Percentiles rank a stretch among this genome's conserved stretches.
Conservation (phyloP, 2,113 vertebrate genomes). For the Plestiodon gilberti region DNA sequence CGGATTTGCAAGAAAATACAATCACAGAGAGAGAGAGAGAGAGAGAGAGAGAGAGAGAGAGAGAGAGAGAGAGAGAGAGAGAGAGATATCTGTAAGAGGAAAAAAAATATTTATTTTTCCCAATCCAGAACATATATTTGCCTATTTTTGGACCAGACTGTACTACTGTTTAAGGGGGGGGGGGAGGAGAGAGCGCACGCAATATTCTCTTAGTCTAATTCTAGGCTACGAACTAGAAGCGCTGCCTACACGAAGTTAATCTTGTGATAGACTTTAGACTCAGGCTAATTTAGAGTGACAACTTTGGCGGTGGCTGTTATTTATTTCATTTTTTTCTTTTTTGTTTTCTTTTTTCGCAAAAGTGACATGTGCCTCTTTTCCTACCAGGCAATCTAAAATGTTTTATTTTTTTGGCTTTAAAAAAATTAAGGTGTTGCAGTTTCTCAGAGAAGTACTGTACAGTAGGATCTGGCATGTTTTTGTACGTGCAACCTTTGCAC, state of each 20-base stretch:
- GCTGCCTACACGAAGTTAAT: neutral
- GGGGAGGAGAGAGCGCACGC: neutral
- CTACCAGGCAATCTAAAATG: neutral
- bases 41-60: neutral
- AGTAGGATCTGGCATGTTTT: too few species aligned
- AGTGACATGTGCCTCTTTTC: neutral
- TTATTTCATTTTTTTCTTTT: too few species aligned
- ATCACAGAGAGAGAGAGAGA: neutral
- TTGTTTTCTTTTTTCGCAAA: neutral
- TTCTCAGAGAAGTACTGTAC: too few species aligned
- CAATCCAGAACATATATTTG: neutral
- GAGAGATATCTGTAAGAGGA: too few species aligned
- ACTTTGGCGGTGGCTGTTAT: neutral
- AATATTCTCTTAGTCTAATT: neutral
- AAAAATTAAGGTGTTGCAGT: neutral
- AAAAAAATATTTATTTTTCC: neutral
- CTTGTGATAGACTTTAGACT: neutral
- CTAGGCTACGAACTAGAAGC: neutral
- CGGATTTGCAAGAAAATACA: neutral
- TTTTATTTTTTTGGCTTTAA: neutral
- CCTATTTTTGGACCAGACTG: slow-evolving; percentile 22
- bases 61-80: neutral
- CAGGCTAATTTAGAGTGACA: neutral
- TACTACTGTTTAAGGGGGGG: slow-evolving; percentile 1
- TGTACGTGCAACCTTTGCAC: neutral